Percentiles rank a stretch among this genome's conserved stretches.
phyloP scores from a whole-genome alignment of 2,113 vertebrate species.

The Atlantisia rogersi region DNA sequence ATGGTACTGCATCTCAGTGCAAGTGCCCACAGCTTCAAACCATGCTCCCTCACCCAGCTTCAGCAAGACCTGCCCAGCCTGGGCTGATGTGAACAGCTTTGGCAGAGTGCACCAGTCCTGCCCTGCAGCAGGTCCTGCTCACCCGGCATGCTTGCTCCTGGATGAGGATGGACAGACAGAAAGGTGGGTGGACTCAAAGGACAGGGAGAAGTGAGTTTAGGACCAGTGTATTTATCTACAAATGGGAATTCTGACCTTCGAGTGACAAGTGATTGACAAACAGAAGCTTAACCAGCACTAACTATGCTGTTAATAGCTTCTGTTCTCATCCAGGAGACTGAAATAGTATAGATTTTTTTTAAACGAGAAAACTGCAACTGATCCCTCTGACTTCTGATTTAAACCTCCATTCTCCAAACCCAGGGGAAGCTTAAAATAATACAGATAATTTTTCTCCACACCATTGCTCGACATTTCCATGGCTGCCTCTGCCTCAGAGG shows the following conservation, averaged over 20 bases:
- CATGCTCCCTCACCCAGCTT: fast-evolving
- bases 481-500: background rate
- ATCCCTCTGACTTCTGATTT: background rate
- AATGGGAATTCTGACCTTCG: background rate
- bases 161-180: background rate
- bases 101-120: background rate
- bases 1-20: background rate
- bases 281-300: background rate
- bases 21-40: background rate
- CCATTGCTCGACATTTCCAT: background rate
- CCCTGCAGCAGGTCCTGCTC: background rate
- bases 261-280: background rate
- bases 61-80: background rate
- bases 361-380: background rate
- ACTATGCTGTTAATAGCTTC: background rate
- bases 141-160: fast-evolving
- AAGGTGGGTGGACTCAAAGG: background rate
- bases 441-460: background rate
- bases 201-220: background rate
- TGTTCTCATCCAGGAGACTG: background rate
- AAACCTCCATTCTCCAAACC: background rate
- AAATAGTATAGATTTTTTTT: background rate
- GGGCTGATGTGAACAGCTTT: background rate
- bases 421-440: background rate
- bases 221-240: background rate